Conservation (phyloP, 2,113 vertebrate species). For the Callaeas wilsoni region DNA sequence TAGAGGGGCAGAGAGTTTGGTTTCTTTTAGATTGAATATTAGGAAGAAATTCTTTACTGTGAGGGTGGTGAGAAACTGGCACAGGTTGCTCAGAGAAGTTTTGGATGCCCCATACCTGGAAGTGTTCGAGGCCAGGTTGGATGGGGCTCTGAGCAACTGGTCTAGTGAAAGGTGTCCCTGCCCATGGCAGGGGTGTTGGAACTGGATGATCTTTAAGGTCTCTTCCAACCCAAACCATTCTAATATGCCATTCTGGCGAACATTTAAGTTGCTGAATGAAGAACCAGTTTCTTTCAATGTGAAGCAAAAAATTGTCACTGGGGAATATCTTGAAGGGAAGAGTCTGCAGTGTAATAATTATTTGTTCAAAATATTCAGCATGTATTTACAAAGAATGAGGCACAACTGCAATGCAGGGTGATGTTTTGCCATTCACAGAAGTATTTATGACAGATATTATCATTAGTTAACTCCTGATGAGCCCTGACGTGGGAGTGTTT, state of each 20-base stretch:
- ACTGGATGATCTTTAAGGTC: not conserved
- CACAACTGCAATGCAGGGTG: not conserved
- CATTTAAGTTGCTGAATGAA: not conserved
- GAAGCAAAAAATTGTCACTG: not conserved
- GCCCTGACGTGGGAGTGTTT: not conserved
- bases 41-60: not conserved
- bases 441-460: not conserved
- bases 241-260: not conserved
- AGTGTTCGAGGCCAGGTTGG: not conserved
- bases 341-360: not conserved
- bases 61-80: not conserved
- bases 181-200: not conserved
- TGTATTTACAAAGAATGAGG: not conserved
- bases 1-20: not conserved
- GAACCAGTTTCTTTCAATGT: not conserved
- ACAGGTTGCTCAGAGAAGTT: not conserved
- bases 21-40: not conserved
- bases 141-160: not conserved
- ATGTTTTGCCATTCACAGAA: not conserved
- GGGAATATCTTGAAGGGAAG: not conserved
- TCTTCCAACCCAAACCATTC: not conserved
- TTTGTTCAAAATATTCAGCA: not conserved
- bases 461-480: not conserved
- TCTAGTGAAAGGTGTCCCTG: not conserved
- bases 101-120: not conserved